Base-by-base conservation (phyloP, 2,113 vertebrate genomes). In the Oreochromis aureus region DNA sequence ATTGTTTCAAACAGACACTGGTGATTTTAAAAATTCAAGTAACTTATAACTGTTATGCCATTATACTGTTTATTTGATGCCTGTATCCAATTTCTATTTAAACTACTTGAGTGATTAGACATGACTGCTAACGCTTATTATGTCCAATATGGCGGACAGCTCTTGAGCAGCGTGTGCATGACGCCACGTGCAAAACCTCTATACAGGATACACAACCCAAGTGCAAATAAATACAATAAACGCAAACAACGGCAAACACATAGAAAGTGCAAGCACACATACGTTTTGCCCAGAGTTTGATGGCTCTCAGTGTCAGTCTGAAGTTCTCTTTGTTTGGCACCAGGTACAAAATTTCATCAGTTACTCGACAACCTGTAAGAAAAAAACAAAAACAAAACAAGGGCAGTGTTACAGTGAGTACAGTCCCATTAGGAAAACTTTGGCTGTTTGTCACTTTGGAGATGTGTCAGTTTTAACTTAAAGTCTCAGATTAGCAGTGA, bases 231-330 rank as follows among this genome's bases (percentile, higher is more conserved):
- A 61, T 0, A 61, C 58, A 63, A 36, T 76, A 30, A 76, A 30
- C 0, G 2, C 9, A 30, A 76, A 48, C 71, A 76, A 48, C 2
- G 9, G 6, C 15, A 76, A 27, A 76, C 15, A 48, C 44, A 48
- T 5, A 48, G 24, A 48, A 44, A 22, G 39, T 24, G 22, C 1
- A 76, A 58, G 9, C n/a, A 27, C 81, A 97, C 98, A 97, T 96
- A 99, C 98, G 97, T 95, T 99, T 99, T 59, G 99, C 99, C 99
- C 99, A 99, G 63, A 99, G 96, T 94, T 99, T 99, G 87, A 99
- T 97, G 18, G 98, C 98, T 95, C 98, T 96, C 44, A 99, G 91
- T 0, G 98, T 98, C 51, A 99, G 96, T 66, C 98, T 97, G 94
- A 99, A 99, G 94, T 98, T 99, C 87, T 99, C 98, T 95, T 97